A percentile compares a stretch with the other conserved stretches of the same genome.
These are phyloP conservation scores for Mellivora capensis DNA, from an alignment of 2,113 vertebrate genomes.

Conservation along the genomic window DNA sequence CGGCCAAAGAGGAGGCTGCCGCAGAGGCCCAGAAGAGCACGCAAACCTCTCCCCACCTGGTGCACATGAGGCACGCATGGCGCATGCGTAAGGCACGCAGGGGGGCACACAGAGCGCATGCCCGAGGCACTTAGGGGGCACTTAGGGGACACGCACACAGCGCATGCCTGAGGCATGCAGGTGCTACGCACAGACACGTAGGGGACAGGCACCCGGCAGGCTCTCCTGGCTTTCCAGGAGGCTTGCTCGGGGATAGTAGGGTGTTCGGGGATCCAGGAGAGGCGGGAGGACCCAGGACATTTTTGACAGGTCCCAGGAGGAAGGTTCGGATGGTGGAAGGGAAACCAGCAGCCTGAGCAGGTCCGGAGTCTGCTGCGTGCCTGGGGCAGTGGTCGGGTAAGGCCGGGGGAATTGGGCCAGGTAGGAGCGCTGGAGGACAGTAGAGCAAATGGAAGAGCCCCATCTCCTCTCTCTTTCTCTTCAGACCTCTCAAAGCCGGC, in stretches of 20 bases:
- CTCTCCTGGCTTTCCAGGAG: accelerated
- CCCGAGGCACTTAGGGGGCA: not conserved
- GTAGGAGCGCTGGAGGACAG: not conserved
- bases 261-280: not conserved
- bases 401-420: not conserved
- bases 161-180: not conserved
- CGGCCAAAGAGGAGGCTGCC: not conserved
- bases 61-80: accelerated
- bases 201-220: too few relatives aligned
- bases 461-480: not conserved
- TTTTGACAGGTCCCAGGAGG: not conserved
- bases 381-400: not conserved
- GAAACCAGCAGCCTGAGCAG: not conserved
- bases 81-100: not conserved
- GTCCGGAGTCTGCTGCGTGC: not conserved
- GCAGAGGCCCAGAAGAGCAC: accelerated
- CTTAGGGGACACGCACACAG: too few relatives aligned
- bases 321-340: not conserved
- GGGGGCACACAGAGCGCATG: not conserved
- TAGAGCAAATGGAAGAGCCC: not conserved
- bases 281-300: not conserved
- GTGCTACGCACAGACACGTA: not conserved
- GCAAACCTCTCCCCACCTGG: accelerated
- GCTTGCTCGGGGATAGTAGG: accelerated
- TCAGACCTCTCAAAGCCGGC: not conserved